These are phyloP conservation scores for Stenotaenia linearis DNA, from an alignment of 2,888 invertebrate genomes.

Conservation along the genomic window DNA sequence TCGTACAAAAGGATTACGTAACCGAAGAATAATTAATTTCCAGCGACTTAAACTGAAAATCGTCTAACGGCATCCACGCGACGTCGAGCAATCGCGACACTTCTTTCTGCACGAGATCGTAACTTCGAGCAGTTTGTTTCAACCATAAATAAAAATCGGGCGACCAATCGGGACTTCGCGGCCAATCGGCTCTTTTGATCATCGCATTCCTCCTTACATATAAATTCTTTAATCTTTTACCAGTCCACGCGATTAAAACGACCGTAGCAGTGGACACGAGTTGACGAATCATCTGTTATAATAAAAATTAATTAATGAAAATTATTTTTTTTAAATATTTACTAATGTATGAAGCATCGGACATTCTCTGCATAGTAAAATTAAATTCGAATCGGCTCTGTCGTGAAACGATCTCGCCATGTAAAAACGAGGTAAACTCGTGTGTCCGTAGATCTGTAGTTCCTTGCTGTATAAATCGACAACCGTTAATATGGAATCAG, in stretches of 20 bases:
- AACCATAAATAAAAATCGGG: conserved; percentile 63
- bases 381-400: conserved; percentile 62
- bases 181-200: conserved; percentile 60
- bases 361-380: conserved; percentile 63
- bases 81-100: conserved; percentile 62
- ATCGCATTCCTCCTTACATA: conserved; percentile 66
- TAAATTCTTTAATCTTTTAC: conserved; percentile 58
- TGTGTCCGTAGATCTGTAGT: conserved; percentile 62
- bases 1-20: too few species aligned
- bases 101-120: conserved; percentile 61
- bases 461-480: conserved; percentile 60
- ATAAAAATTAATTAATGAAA: not conserved
- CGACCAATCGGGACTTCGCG: conserved; percentile 60
- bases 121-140: conserved; percentile 57
- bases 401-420: conserved; percentile 63
- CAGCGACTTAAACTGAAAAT: conserved; percentile 44
- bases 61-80: conserved; percentile 55
- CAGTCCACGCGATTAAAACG: conserved; percentile 61
- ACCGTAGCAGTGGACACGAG: conserved; percentile 71
- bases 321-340: conserved; percentile 37
- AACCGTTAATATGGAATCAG: conserved; percentile 54
- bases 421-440: conserved; percentile 61
- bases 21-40: conserved; percentile 32
- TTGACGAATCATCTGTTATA: conserved; percentile 61
- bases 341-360: conserved; percentile 63